Conservation (phyloP, 2,888 invertebrate species). For the Drepanosiphum platanoidis region DNA sequence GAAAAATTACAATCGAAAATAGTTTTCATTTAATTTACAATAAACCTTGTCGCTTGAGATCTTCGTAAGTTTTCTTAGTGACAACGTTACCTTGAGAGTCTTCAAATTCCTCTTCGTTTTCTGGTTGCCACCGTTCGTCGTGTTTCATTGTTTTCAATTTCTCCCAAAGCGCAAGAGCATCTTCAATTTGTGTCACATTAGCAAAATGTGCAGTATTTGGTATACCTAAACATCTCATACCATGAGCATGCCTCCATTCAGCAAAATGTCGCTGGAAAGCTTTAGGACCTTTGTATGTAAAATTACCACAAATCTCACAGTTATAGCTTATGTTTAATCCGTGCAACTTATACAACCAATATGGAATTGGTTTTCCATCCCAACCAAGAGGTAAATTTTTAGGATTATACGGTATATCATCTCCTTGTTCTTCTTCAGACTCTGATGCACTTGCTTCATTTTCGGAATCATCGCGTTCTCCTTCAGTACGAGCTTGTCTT, state of each 20-base stretch:
- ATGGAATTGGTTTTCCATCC: slow-evolving; percentile 96
- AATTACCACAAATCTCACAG: slow-evolving; percentile 99
- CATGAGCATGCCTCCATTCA: slow-evolving; percentile 68
- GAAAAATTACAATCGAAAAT: neutral
- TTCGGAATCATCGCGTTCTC: slow-evolving; percentile 91
- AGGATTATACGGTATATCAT: slow-evolving; percentile 97
- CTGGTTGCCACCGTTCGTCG: slow-evolving; percentile 94
- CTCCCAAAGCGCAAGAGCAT: slow-evolving; percentile 97
- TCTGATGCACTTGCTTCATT: slow-evolving; percentile 84
- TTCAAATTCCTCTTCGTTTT: slow-evolving; percentile 98
- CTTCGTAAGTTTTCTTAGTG: slow-evolving; percentile 95
- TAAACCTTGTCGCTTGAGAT: slow-evolving; percentile 96
- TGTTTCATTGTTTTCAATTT: slow-evolving; percentile 96
- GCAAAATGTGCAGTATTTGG: slow-evolving; percentile 99
- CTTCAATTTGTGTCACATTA: slow-evolving; percentile 98
- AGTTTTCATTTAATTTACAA: slow-evolving; percentile 72
- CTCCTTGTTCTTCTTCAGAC: slow-evolving; percentile 83
- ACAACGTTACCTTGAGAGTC: slow-evolving; percentile 99
- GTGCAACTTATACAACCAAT: slow-evolving; percentile 99
- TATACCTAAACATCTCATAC: slow-evolving; percentile 84
- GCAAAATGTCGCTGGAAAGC: slow-evolving; percentile 99
- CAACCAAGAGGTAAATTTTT: slow-evolving; percentile 99
- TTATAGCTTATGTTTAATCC: slow-evolving; percentile 98
- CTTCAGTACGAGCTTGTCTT: slow-evolving; percentile 95
- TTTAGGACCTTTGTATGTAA: slow-evolving; percentile 97